phyloP scores from a whole-genome alignment of 2,113 vertebrate genomes.

The Dipodomys merriami region DNA sequence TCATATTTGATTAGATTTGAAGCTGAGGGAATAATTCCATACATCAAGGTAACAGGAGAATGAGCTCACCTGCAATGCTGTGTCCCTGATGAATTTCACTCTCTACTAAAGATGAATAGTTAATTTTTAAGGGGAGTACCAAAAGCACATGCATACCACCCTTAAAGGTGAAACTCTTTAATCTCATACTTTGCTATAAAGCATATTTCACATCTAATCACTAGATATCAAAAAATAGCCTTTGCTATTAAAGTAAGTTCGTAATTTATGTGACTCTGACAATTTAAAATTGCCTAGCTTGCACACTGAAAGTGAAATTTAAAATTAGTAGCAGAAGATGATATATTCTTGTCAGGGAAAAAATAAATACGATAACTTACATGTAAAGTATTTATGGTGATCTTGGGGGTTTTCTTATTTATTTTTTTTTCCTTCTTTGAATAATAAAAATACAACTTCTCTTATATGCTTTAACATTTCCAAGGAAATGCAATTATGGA shows the following conservation, averaged over 20 bases:
- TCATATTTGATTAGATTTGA: constrained; percentile 71
- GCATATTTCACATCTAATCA: constrained; percentile 56
- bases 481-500: constrained; percentile 5
- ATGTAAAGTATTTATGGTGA: constrained; percentile 48
- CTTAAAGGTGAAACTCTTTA: constrained; percentile 68
- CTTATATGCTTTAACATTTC: constrained; percentile 41
- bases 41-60: constrained; percentile 68
- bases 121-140: constrained; percentile 69
- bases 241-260: constrained; percentile 57
- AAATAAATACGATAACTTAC: constrained; percentile 12
- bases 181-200: constrained; percentile 58
- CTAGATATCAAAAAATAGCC: constrained; percentile 56
- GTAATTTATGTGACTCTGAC: constrained; percentile 63
- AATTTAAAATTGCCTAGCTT: constrained; percentile 69
- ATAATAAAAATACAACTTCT: not conserved
- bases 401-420: constrained; percentile 12
- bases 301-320: constrained; percentile 45
- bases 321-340: constrained; percentile 32
- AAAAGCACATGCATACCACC: not conserved
- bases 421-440: constrained; percentile 14
- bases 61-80: constrained; percentile 48
- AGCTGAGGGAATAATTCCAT: constrained; percentile 70
- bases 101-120: constrained; percentile 68
- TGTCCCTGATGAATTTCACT: constrained; percentile 59
- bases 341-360: constrained; percentile 49